Percentiles rank a stretch among this genome's conserved stretches.
Evolutionary conservation across 1,140 invertebrate species (phyloP).

Genomic region (Orchestia grillus): DNA sequence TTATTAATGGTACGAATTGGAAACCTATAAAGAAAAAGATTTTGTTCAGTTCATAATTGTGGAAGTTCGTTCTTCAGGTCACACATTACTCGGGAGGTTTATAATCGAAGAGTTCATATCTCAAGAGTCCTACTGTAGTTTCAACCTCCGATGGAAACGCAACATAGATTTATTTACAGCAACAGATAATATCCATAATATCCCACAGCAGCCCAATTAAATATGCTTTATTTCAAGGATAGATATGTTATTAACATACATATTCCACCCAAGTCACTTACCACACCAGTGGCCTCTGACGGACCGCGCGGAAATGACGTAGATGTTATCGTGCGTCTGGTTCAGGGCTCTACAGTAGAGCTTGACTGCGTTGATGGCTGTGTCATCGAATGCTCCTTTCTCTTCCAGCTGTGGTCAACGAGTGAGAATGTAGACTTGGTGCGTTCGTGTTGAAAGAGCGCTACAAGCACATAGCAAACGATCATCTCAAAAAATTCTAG

Average conservation of each 20-base stretch:
- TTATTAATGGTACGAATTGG: too few species aligned
- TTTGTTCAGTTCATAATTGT: too few species aligned
- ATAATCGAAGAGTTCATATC: too few species aligned
- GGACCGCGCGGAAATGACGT: neutral
- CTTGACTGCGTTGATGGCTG: neutral
- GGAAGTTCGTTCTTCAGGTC: too few species aligned
- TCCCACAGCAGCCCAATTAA: neutral
- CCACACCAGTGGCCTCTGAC: neutral
- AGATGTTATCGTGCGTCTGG: neutral
- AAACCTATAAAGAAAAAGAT: too few species aligned
- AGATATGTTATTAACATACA: neutral
- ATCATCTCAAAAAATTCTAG: neutral
- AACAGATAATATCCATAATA: neutral
- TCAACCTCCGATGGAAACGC: neutral
- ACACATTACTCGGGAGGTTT: too few species aligned
- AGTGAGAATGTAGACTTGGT: neutral
- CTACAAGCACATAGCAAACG: too few species aligned
- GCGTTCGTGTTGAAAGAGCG: too few species aligned
- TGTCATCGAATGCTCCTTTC: neutral
- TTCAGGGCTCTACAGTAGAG: neutral
- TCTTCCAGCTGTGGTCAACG: neutral
- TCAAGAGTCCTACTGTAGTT: neutral
- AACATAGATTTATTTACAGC: neutral
- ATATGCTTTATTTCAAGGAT: neutral
- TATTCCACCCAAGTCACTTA: neutral